A percentile compares a stretch with the other conserved stretches of the same genome.
Evolutionary conservation across 2,888 invertebrate species (phyloP).

Genomic region (Caenorhabditis plicata): DNA sequence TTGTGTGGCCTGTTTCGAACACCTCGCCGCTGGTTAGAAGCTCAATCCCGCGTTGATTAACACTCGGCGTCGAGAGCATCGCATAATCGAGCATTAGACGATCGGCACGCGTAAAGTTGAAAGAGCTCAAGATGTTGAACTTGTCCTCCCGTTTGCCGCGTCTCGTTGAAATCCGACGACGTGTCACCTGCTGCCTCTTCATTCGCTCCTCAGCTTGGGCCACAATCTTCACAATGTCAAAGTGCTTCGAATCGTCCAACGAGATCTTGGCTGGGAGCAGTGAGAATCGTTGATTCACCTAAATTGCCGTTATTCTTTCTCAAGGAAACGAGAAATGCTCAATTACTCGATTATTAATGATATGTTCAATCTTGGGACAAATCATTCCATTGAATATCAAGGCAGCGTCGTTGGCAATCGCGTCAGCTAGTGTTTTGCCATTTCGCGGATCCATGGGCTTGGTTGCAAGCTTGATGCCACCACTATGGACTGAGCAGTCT

Average conservation of each 20-base stretch:
- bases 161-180: not conserved
- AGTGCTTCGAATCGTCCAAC: constrained; percentile 52
- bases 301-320: too few species aligned
- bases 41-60: constrained; percentile 50
- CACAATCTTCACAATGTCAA: constrained; percentile 52
- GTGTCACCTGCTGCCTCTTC: too few species aligned
- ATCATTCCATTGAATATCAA: constrained; percentile 31
- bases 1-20: constrained; percentile 22
- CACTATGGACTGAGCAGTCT: constrained; percentile 14
- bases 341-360: constrained; percentile 37
- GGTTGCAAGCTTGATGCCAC: constrained; percentile 21
- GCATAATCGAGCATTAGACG: constrained; percentile 59
- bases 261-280: constrained; percentile 51
- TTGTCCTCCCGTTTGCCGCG: constrained; percentile 20
- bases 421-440: constrained; percentile 28
- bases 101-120: constrained; percentile 46
- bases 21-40: constrained; percentile 55
- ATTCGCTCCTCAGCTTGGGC: constrained; percentile 33
- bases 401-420: constrained; percentile 29
- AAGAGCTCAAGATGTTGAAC: constrained; percentile 16
- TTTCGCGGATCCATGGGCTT: constrained; percentile 30
- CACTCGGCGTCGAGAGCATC: constrained; percentile 39
- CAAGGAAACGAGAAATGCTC: too few species aligned
- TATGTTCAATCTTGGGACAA: constrained; percentile 34
- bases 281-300: constrained; percentile 58